Conservation (phyloP, 2,888 invertebrate genomes). For the Mantis religiosa region DNA sequence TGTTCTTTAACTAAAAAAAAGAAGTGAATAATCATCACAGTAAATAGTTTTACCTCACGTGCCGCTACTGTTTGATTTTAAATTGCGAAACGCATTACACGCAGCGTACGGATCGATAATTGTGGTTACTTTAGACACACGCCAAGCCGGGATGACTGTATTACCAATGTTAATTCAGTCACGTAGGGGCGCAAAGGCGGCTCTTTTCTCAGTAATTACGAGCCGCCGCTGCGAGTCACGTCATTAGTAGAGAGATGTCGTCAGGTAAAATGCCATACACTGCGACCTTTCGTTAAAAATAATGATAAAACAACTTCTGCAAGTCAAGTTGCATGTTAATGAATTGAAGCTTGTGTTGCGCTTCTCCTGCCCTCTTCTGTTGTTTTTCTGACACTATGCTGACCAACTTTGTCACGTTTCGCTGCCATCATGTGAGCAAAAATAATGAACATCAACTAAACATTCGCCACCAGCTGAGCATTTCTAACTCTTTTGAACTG, state of each 20-base stretch:
- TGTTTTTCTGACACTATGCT: background rate
- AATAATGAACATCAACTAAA: background rate
- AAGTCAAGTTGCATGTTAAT: background rate
- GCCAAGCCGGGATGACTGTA: background rate
- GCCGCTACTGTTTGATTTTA: background rate
- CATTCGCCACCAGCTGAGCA: background rate
- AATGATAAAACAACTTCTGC: background rate
- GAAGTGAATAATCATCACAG: too few relatives aligned
- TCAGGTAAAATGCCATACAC: background rate
- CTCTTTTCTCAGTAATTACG: background rate
- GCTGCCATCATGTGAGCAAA: background rate
- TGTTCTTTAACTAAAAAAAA: too few relatives aligned
- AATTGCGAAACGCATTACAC: background rate
- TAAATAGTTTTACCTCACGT: background rate
- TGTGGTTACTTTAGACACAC: background rate
- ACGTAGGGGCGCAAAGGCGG: background rate
- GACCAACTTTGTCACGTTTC: background rate
- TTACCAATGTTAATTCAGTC: background rate
- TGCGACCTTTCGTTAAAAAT: background rate
- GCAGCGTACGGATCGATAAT: background rate
- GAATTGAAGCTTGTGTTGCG: background rate
- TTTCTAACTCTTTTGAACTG: background rate
- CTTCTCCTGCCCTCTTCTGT: background rate
- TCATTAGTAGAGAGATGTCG: background rate
- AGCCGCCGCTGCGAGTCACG: background rate